phyloP scores from a whole-genome alignment of 2,797 vertebrate species.

The Holocentrus rufus region DNA sequence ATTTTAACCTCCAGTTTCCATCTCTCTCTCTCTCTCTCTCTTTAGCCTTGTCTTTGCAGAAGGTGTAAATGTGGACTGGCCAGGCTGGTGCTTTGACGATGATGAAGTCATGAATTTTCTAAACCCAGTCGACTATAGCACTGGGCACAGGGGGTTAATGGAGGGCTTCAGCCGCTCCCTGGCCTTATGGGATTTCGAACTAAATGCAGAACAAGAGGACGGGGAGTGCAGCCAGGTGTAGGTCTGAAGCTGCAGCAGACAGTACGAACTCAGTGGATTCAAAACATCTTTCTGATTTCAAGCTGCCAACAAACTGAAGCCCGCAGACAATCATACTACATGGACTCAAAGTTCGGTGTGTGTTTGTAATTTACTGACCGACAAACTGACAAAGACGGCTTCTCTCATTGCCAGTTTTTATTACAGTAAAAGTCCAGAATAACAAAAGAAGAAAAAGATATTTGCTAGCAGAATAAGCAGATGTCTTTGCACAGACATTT shows the following conservation, averaged over 20 bases:
- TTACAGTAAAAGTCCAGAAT: neutral
- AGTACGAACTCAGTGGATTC: neutral
- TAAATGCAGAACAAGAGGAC: slow-evolving; percentile 59
- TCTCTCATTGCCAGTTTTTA: neutral
- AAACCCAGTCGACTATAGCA: slow-evolving; percentile 20
- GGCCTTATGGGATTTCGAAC: slow-evolving; percentile 9
- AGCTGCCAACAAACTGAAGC: neutral
- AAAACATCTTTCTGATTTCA: neutral
- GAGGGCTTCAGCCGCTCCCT: slow-evolving; percentile 54
- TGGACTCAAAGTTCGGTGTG: neutral
- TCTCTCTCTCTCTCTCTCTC: slow-evolving; percentile 22
- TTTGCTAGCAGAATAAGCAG: neutral
- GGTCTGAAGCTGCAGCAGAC: neutral
- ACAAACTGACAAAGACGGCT: neutral
- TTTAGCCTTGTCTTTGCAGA: slow-evolving; percentile 59
- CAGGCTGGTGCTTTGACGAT: slow-evolving; percentile 81
- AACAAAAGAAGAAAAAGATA: neutral
- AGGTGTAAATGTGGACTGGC: slow-evolving; percentile 80
- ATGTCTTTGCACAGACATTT: slow-evolving; percentile 7
- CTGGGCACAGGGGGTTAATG: slow-evolving; percentile 39
- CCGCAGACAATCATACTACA: neutral
- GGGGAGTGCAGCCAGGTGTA: slow-evolving; percentile 80
- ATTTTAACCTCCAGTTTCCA: slow-evolving; percentile 29
- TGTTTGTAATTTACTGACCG: slow-evolving; percentile 13
- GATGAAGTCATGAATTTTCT: slow-evolving; percentile 73